Conservation (phyloP, 2,888 invertebrate genomes). For the Pristionchus arcanus region DNA sequence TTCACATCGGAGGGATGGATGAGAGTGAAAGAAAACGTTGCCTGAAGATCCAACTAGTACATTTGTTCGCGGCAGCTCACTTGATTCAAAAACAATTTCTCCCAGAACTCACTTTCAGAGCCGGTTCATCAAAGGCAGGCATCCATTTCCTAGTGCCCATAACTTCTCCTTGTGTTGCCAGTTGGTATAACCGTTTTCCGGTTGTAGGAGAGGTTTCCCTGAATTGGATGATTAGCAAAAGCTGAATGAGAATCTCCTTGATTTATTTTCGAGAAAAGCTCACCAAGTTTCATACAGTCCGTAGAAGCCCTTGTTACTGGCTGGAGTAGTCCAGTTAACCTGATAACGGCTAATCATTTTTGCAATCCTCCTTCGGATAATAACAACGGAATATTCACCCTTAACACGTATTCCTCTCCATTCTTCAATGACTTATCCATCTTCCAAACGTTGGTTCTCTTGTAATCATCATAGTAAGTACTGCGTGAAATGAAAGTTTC, state of each 20-base stretch:
- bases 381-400: not conserved
- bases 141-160: conserved; percentile 35
- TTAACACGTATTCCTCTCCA: not conserved
- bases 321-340: not conserved
- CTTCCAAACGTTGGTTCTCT: not conserved
- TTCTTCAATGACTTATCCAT: not conserved
- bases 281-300: conserved; percentile 29
- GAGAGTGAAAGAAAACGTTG: not conserved
- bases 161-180: conserved; percentile 13
- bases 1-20: not conserved
- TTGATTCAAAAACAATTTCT: too few species aligned
- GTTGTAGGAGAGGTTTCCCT: too few species aligned
- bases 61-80: too few species aligned
- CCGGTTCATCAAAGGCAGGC: conserved; percentile 10
- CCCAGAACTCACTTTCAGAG: not conserved
- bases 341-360: not conserved
- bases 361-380: too few species aligned
- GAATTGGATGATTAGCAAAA: too few species aligned
- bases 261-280: not conserved
- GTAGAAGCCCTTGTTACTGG: not conserved
- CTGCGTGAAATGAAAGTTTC: not conserved
- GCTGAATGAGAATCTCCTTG: too few species aligned
- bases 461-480: not conserved
- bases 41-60: not conserved
- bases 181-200: not conserved